These are phyloP conservation scores for Drosophila fulvimacula DNA, from an alignment of 2,888 invertebrate genomes.

Conservation along the genomic window DNA sequence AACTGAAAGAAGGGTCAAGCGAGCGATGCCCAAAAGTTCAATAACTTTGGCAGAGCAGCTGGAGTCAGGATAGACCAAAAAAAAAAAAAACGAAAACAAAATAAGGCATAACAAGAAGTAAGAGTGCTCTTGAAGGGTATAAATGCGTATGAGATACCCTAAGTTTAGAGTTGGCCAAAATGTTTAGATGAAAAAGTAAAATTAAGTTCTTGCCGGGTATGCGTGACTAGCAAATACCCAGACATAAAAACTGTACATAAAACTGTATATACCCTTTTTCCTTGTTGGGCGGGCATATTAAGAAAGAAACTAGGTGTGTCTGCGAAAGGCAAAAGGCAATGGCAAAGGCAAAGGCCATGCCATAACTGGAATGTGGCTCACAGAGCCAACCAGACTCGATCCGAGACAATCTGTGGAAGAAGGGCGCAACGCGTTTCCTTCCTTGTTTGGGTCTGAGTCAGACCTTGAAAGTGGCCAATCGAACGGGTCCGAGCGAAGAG, in stretches of 20 bases:
- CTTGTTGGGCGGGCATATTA: neutral
- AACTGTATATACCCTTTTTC: neutral
- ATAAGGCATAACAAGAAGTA: neutral
- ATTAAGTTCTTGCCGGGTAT: neutral
- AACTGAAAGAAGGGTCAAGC: slow-evolving; percentile 51
- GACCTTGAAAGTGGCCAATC: slow-evolving; percentile 72
- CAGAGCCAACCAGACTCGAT: slow-evolving; percentile 4
- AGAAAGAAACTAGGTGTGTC: slow-evolving; percentile 72
- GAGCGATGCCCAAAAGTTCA: slow-evolving; percentile 42
- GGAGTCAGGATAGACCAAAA: neutral
- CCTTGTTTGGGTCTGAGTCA: slow-evolving; percentile 70
- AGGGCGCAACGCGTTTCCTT: slow-evolving; percentile 66
- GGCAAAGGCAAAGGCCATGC: slow-evolving; percentile 57
- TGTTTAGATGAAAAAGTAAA: no score
- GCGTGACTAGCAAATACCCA: neutral
- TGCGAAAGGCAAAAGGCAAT: slow-evolving; percentile 35
- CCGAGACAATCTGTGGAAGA: slow-evolving; percentile 16
- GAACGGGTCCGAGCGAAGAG: slow-evolving; percentile 3
- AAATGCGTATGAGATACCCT: neutral
- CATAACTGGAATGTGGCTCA: slow-evolving; percentile 73
- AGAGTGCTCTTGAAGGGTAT: neutral
- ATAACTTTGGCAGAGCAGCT: slow-evolving; percentile 47
- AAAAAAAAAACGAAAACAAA: no score
- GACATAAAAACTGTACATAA: no score
- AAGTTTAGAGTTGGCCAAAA: neutral